Base-by-base conservation (phyloP, 2,888 invertebrate genomes). In the Plagodis pulveraria region DNA sequence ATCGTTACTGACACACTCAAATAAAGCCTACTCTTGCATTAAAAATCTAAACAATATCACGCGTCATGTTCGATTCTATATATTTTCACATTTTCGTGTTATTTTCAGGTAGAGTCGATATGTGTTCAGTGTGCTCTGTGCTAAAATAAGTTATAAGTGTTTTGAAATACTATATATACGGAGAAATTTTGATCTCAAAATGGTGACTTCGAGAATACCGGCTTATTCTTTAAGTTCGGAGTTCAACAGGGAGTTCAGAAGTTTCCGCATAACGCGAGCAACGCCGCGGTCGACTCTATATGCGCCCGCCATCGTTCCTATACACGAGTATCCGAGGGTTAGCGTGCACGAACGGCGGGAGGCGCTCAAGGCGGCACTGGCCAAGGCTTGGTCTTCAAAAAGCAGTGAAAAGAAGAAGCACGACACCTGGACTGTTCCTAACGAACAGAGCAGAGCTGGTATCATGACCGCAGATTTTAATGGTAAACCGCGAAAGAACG, bases 161-260 rank as follows among this genome's bases (percentile, higher is more conserved):
- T 71, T 74, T 76, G 62, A 70, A 73, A 67, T 58, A 70, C 70
- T 71, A 62, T 78, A 71, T 77, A 60, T 74, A 84, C 82, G 83
- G 87, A 86, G 83, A 91, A 90, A 86, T 83, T 87, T 90, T 86
- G 91, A 90, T 91, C 91, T 92, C 92, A 92, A 89, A 89, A 94
- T 94, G 94, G 94, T 94, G 84, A 94, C 94, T 81, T 94, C 94
- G 83, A 93, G 94, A 82, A 94, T 94, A 89, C 94, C 94, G 68
- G 94, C 94, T 83, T 93, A 94, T 89, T 93, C 93, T 83, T 87
- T 94, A 73, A 94, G 94, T 87, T 94, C 94, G 87, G 94, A 94
- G 87, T 91, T 94, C 88, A 93, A 93, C 87, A 91, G 93, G 84
- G 93, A 93, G 89, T 93, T 93, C 86, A 90, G 93, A 87, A 93